Conservation (phyloP, 2,888 invertebrate species). For the Hymenopus coronatus region DNA sequence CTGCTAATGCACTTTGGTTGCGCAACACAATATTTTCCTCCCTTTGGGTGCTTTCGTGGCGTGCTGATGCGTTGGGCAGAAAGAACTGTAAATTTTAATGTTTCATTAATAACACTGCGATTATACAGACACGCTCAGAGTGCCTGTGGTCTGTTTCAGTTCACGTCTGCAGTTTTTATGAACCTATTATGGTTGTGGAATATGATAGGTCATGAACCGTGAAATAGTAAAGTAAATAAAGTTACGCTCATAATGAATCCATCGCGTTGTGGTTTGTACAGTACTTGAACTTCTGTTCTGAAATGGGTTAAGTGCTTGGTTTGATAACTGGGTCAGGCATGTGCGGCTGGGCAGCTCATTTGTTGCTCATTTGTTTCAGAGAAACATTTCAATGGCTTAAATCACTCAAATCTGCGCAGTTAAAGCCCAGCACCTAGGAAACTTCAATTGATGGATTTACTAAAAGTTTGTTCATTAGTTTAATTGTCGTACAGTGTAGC, state of each 20-base stretch:
- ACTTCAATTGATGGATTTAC: no score
- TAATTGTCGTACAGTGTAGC: no score
- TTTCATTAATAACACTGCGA: background rate
- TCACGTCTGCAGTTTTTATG: background rate
- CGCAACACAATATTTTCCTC: background rate
- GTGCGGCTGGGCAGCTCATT: background rate
- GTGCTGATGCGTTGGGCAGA: background rate
- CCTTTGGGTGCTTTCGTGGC: background rate
- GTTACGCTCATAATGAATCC: background rate
- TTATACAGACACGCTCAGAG: background rate
- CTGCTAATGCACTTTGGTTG: background rate
- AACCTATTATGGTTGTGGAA: background rate
- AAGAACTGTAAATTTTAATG: background rate
- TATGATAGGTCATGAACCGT: background rate
- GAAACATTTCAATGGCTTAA: no score
- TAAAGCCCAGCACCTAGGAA: no score
- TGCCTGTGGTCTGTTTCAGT: background rate
- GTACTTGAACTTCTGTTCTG: background rate
- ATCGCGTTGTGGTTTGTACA: background rate
- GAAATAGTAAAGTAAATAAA: background rate
- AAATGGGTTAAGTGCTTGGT: background rate
- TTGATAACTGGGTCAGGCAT: background rate
- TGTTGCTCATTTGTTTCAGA: background rate
- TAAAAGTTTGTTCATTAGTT: no score
- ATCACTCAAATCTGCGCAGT: no score